Percentiles rank a stretch among this genome's conserved stretches.
These are phyloP conservation scores for Podarcis siculus DNA, from an alignment of 2,797 vertebrate species.

Conservation along the genomic window DNA sequence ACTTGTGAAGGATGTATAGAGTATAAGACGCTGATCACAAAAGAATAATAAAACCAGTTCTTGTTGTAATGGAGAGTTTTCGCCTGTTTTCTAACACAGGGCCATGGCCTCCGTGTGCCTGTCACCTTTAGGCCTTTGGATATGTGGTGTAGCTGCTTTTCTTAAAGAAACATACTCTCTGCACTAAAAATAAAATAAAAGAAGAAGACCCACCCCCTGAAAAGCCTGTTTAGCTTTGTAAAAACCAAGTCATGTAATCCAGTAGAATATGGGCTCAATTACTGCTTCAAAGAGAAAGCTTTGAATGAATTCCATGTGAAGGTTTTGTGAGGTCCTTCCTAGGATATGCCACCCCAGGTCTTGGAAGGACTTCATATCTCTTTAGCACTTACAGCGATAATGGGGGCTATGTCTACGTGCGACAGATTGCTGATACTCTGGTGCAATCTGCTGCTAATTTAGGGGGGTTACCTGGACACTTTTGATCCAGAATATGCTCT, in stretches of 20 bases:
- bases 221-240: conserved; percentile 77
- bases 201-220: conserved; percentile 19
- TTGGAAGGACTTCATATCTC: not conserved
- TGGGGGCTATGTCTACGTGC: too few species aligned
- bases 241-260: conserved; percentile 77
- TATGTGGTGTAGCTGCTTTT: conserved; percentile 69
- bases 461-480: not conserved
- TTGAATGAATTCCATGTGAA: conserved; percentile 65
- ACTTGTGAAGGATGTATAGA: conserved; percentile 95
- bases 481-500: not conserved
- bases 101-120: not conserved
- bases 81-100: conserved; percentile 20
- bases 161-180: conserved; percentile 36
- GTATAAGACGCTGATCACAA: conserved; percentile 87
- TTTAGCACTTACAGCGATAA: not conserved
- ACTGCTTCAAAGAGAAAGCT: conserved; percentile 45
- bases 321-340: not conserved
- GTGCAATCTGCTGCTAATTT: not conserved
- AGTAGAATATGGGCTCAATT: conserved; percentile 77
- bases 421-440: too few species aligned
- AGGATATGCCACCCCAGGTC: not conserved
- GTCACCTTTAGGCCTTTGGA: conserved; percentile 68
- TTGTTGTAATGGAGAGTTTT: conserved; percentile 56
- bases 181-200: conserved; percentile 1
- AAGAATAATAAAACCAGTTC: conserved; percentile 82